Base-by-base conservation (phyloP, 2,888 invertebrate species). In the Apotomis turbidana region DNA sequence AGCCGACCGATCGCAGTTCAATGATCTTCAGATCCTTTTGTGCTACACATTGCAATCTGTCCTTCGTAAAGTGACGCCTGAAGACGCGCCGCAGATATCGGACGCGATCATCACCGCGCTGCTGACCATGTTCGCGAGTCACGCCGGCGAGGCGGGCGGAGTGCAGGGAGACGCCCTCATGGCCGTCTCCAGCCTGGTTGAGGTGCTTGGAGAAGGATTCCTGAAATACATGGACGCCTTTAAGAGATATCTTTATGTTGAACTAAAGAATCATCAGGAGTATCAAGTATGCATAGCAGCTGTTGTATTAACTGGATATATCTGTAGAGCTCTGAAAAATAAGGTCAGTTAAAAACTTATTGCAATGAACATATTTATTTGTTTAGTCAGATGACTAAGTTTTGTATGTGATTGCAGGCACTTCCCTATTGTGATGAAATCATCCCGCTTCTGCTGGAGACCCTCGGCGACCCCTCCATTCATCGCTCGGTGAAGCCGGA, bases 121-220 rank as follows among this genome's bases (percentile, higher is more conserved):
- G 73, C 91, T 99, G 61, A 97, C 98, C 57, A 99, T 99, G 98
- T 98, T 99, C 85, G 97, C 95, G 80, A 97, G 97, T 0, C 97
- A 97, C 80, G 96, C 97, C 0, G 97, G 97, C 61, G 98, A 98
- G 86, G 96, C 96, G 4, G 98, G 98, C 44, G 97, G 97, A 4
- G 99, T 99, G 0, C 99, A 99, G 89, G 99, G 99, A 89, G 99
- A 99, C 89, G 99, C 99, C 0, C 94, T 99, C 10, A 97, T 99
- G 96, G 99, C 99, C 0, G 98, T 99, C 0, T 97, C 99, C 0
- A 98, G 98, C 0, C 94, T 99, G 38, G 98, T 98, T 5, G 99
- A 99, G 90, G 97, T 98, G 5, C 93, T 99, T 67, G 98, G 98
- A 8, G 97, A 97, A 78, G 96, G 96, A 59, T 99, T 99, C 90